Conservation (phyloP, 2,888 invertebrate genomes). For the Cephus pygmeus region DNA sequence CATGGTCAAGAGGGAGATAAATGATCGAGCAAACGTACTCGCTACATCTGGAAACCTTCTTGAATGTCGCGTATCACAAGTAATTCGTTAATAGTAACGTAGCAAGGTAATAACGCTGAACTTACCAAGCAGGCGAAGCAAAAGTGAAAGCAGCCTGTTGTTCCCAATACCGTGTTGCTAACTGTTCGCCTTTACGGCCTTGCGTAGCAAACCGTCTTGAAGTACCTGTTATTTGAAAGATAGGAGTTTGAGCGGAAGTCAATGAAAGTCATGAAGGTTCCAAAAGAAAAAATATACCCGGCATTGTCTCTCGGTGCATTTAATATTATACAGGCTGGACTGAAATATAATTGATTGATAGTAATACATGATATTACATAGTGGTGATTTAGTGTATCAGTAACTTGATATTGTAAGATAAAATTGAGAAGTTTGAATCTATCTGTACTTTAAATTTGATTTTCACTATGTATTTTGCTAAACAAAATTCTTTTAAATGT, state of each 20-base stretch:
- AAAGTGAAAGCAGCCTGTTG: constrained; percentile 41
- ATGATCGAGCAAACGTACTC: not conserved
- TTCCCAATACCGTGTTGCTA: constrained; percentile 15
- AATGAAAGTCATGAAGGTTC: constrained; percentile 26
- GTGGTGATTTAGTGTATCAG: not conserved
- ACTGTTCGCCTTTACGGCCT: constrained; percentile 29
- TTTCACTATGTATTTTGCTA: not conserved
- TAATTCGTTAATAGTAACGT: not conserved
- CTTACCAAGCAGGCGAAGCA: constrained; percentile 22
- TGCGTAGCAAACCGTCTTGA: constrained; percentile 15
- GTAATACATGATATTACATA: not conserved
- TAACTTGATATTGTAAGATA: not conserved
- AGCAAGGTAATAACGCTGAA: not conserved
- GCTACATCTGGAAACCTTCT: not conserved
- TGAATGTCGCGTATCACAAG: not conserved
- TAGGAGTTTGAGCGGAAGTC: constrained; percentile 33
- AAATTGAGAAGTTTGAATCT: not conserved
- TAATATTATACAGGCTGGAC: not conserved
- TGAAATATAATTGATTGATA: not conserved
- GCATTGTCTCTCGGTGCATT: not conserved
- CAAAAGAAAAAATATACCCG: not conserved
- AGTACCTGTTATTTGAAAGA: not conserved
- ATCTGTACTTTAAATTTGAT: not conserved
- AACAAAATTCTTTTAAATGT: not conserved
- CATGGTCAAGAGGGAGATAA: not conserved